phyloP scores from a whole-genome alignment of 2,888 invertebrate genomes.

The Drosophila differens region DNA sequence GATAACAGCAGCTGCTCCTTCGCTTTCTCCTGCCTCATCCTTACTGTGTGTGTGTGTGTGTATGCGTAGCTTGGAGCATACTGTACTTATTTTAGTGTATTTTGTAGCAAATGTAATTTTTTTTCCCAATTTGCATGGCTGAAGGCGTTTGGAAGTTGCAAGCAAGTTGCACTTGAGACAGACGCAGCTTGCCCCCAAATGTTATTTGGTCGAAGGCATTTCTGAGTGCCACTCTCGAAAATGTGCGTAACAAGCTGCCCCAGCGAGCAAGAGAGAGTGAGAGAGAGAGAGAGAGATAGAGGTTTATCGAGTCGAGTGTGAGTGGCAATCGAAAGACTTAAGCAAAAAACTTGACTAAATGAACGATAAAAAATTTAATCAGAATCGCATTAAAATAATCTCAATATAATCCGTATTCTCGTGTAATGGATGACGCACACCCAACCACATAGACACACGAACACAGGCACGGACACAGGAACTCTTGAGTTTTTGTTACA shows the following conservation, averaged over 20 bases:
- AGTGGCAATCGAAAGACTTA: conserved; percentile 59
- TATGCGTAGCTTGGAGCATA: conserved; percentile 19
- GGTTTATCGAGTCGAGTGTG: background rate
- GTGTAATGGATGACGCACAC: conserved; percentile 49
- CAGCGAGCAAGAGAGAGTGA: background rate
- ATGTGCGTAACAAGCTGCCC: conserved; percentile 23
- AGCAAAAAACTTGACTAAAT: conserved; percentile 48
- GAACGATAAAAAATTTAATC: conserved; percentile 48
- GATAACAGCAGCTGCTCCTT: conserved; percentile 45
- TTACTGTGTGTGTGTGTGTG: background rate
- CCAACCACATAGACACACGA: background rate
- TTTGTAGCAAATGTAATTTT: conserved; percentile 46
- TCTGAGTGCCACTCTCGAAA: conserved; percentile 31
- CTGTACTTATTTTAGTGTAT: conserved; percentile 35
- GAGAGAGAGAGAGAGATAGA: background rate
- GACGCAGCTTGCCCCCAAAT: conserved; percentile 43
- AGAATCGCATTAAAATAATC: conserved; percentile 57
- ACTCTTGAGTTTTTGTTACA: conserved; percentile 52
- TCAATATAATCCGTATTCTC: conserved; percentile 47
- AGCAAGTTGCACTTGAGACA: conserved; percentile 61
- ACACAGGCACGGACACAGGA: conserved; percentile 17
- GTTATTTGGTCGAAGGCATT: conserved; percentile 48
- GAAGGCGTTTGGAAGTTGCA: conserved; percentile 46
- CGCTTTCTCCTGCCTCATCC: background rate
- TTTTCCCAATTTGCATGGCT: conserved; percentile 62